Evolutionary conservation across 2,797 vertebrate species (phyloP).

Genomic region (Octomys mimax): DNA sequence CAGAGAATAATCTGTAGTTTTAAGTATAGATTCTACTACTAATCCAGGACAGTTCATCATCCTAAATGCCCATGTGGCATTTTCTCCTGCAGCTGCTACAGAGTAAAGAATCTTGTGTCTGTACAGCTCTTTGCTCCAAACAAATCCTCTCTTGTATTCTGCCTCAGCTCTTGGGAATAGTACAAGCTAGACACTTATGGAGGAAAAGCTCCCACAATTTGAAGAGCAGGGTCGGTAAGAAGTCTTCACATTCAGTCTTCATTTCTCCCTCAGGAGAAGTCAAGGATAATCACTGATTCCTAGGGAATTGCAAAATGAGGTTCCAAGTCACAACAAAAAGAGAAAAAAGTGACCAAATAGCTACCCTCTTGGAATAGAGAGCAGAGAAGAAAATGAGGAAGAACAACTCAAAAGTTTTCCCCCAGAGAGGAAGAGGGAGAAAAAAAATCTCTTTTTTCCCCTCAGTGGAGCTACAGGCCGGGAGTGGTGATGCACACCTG

Average conservation of each 20-base stretch:
- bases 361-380: background rate
- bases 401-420: background rate
- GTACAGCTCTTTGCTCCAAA: conserved; percentile 34
- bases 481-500: background rate
- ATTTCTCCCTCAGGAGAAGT: background rate
- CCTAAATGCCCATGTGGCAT: conserved; percentile 25
- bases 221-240: conserved; percentile 25
- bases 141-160: conserved; percentile 74
- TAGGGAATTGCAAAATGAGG: background rate
- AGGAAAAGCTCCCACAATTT: conserved; percentile 8
- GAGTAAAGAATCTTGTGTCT: conserved; percentile 73
- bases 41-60: conserved; percentile 7
- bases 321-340: conserved; percentile 15
- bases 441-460: background rate
- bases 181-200: background rate
- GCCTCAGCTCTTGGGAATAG: conserved; percentile 64
- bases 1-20: background rate
- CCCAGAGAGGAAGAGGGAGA: background rate
- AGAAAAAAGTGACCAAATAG: background rate
- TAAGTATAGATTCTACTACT: background rate
- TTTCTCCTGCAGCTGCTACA: conserved; percentile 74
- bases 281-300: background rate
- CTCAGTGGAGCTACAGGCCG: background rate
- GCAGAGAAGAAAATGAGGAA: background rate
- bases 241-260: conserved; percentile 6